Evolutionary conservation across 2,113 vertebrate genomes (phyloP), one percentile per base, ranked within the genome.

Genomic region (Nanorana parkeri): DNA sequence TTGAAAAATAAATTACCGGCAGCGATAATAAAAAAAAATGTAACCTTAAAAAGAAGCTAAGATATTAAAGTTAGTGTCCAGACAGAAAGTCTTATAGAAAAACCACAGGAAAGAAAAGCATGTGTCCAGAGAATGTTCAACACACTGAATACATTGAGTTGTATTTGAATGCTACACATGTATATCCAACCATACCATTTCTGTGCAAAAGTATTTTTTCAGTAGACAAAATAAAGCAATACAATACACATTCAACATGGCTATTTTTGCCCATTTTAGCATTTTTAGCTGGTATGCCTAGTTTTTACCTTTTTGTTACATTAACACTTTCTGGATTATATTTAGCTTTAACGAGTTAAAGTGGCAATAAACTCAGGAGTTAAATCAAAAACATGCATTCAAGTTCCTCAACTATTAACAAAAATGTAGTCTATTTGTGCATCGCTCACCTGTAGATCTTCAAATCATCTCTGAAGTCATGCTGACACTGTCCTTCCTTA

Each of bases 51-150:
- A 72, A 51, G 56, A 64, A 69, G 56, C 55, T 17, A 64, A 36
- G 55, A 63, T 80, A 80, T 63, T 72, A 64, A 80, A 80, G 78
- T 71, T 80, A 29, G 67, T 80, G 78, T 80, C 77, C 78, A 80
- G 55, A 21, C 55, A 69, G 67, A 71, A 71, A 52, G 67, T 28
- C 78, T 69, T 69, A 71, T n/a, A 71, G 52, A 23, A 80, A 80
- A 80, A 61, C 67, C 67, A 71, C 67, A 63, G 66, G 55, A 52
- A 29, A 56, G 23, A 19, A 47, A 47, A 71, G 2, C 55, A 19
- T 29, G 69, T 15, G 5, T 56, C 5, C 24, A 21, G 63, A 8
- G 24, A 72, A 32, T 56, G 71, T 58, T n/a, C 29, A 41, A n/a
- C 16, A 3, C 21, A n/a, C 24, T 4, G 17, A 73, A 72, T 72